These are phyloP conservation scores for Serinus canaria DNA, from an alignment of 2,113 vertebrate species.

Conservation along the genomic window DNA sequence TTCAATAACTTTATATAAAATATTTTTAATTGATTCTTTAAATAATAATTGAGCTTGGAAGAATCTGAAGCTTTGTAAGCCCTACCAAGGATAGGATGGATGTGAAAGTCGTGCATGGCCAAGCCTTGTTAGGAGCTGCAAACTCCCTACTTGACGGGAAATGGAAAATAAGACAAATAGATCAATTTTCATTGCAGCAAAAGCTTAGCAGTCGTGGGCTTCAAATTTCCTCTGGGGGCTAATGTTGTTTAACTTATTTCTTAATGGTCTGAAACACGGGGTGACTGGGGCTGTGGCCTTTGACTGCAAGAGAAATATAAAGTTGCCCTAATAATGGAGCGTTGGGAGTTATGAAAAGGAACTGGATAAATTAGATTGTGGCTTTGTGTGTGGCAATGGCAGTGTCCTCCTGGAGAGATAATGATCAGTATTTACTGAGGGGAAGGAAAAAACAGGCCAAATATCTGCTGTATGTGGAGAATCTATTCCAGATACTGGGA, in stretches of 20 bases:
- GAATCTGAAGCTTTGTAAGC: not conserved
- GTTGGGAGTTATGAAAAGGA: slow-evolving; percentile 27
- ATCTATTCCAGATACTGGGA: fast-evolving
- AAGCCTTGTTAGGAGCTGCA: slow-evolving; percentile 29
- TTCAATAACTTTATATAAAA: not conserved
- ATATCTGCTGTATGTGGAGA: not conserved
- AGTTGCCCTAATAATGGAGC: slow-evolving; percentile 33
- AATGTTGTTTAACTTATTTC: slow-evolving; percentile 57
- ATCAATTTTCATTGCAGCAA: slow-evolving; percentile 51
- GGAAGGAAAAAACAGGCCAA: not conserved
- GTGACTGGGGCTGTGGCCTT: not conserved
- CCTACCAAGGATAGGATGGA: fast-evolving
- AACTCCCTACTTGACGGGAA: not conserved
- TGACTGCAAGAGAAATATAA: slow-evolving; percentile 14
- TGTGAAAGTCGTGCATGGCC: not conserved
- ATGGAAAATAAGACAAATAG: slow-evolving; percentile 44
- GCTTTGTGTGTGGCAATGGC: not conserved
- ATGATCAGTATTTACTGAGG: not conserved
- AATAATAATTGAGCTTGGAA: not conserved
- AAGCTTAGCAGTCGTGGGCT: slow-evolving; percentile 13
- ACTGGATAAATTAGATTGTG: not conserved
- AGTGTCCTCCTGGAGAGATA: not conserved
- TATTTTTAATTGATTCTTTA: not conserved
- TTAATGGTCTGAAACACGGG: slow-evolving; percentile 29
- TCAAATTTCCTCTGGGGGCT: slow-evolving; percentile 54